Evolutionary conservation across 1,140 invertebrate species (phyloP).

Genomic region (Bombyx mori): DNA sequence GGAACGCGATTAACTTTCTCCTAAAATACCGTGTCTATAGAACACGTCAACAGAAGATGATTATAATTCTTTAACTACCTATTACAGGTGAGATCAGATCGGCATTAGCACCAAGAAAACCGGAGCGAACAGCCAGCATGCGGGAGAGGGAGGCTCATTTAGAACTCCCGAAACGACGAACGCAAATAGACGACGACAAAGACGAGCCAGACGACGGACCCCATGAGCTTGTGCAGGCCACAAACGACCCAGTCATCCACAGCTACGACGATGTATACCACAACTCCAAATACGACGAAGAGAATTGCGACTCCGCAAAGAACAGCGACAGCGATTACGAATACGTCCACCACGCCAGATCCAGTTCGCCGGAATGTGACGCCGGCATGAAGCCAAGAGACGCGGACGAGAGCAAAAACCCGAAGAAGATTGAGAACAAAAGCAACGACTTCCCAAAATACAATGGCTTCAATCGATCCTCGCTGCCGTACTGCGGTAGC

Average conservation of each 20-base stretch:
- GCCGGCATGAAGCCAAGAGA: constrained; percentile 60
- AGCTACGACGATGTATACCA: constrained; percentile 68
- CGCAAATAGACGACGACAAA: constrained; percentile 58
- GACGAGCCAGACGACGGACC: constrained; percentile 55
- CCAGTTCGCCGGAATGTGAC: constrained; percentile 78
- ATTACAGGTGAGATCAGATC: constrained; percentile 82
- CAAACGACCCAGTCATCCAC: constrained; percentile 57
- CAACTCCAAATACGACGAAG: constrained; percentile 60
- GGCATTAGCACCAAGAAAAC: constrained; percentile 82
- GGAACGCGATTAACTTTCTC: too few species aligned
- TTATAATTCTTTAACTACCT: background rate
- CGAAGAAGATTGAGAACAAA: constrained; percentile 29
- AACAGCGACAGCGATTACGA: constrained; percentile 76
- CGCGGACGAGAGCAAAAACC: constrained; percentile 28
- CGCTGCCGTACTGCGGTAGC: constrained; percentile 83
- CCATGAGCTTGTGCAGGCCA: constrained; percentile 54
- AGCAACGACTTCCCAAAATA: constrained; percentile 54
- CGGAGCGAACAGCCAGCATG: constrained; percentile 86
- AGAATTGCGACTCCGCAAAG: constrained; percentile 59
- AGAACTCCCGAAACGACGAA: constrained; percentile 72
- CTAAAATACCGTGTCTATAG: background rate
- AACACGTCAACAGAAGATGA: background rate
- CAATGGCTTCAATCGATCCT: constrained; percentile 64
- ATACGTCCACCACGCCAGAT: constrained; percentile 72
- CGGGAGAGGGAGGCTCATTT: constrained; percentile 78